Evolutionary conservation across 1,140 invertebrate species (phyloP), one percentile per base, ranked within the genome.

Genomic region (Drosophila asahinai): DNA sequence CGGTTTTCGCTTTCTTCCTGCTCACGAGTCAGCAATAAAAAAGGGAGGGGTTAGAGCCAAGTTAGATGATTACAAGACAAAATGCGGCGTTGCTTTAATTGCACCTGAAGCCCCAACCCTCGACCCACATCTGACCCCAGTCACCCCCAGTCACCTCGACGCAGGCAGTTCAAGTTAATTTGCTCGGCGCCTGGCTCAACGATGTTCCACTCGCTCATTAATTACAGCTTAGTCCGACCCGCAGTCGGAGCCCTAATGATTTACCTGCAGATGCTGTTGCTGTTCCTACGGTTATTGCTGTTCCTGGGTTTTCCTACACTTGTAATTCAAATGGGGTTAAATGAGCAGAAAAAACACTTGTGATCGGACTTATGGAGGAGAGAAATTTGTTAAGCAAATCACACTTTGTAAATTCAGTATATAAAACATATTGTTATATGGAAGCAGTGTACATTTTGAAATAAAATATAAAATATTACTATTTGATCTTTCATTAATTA

Each of bases 121-220:
- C 63, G 55, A 65, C 59, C 72, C 40, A 52, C 25, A 25, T 59
- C 43, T 55, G 45, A 27, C 19, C 36, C n/a, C 30, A 15, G n/a
- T 15, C 25, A 8, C 47, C 30, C 22, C 9, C n/a, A 12, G 12
- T 36, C 30, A 52, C 48, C 15, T 30, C 52, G 43, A 22, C 52
- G 81, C 63, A 27, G 51, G 49, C 73, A 84, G 86, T 81, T 79
- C 81, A 76, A 84, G 86, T 89, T 90, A 89, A 89, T 89, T 90
- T 90, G 81, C 78, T 76, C 77, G 33, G 30, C 60, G 71, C 73
- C 62, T 19, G 62, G 61, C 73, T 78, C 72, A 70, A 77, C 77
- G 80, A 76, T 90, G 86, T 81, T 76, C 75, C 77, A 84, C 70
- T 81, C 71, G 86, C 86, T 89, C 86, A 89, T 89, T 89, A 89